Base-by-base conservation (phyloP, 2,888 invertebrate species). In the Drosophila rellima region DNA sequence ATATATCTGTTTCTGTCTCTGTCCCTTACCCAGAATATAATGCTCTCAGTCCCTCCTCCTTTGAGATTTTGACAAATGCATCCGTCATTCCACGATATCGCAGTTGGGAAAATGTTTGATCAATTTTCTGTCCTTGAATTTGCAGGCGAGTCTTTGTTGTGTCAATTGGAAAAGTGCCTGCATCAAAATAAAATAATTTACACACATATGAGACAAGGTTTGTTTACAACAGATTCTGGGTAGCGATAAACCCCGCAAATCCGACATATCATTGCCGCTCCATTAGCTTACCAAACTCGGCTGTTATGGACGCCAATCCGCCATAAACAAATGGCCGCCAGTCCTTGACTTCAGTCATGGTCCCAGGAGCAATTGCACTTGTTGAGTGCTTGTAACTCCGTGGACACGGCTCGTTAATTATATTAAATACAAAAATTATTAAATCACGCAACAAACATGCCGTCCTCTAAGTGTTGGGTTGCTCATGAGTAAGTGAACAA, bases 311-410 rank as follows among this genome's bases (percentile, higher is more conserved):
- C 92, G 98, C 98, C 84, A 98, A 92, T 79, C 98, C 98, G 92
- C 98, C 98, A 94, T 97, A 98, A 89, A 98, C 94, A 94, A 98
- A 98, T 91, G 98, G 98, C 93, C 97, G 95, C 97, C 98, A 98
- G 93, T 97, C 96, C 70, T 90, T 90, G 54, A 88, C 83, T 71
- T 81, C 77, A 35, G 54, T 70, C 80, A 80, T 80, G 45, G 44
- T 45, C 54, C 59, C 70, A 68, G 59, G 44, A 42, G 40, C 26
- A 65, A 72, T 40, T 57, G 66, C 71, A 74, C 74, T 71, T 74
- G 77, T 79, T 79, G 75, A 73, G 39, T 52, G 64, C 55, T 44
- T 55, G 37, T 63, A 67, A 51, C 45, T 59, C 17, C 23, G 51
- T 42, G 40, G 18, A 45, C 39, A 42, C 31, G 37, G 31, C 50